phyloP scores from a whole-genome alignment of 2,113 vertebrate species.

The Odontophorus gujanensis region DNA sequence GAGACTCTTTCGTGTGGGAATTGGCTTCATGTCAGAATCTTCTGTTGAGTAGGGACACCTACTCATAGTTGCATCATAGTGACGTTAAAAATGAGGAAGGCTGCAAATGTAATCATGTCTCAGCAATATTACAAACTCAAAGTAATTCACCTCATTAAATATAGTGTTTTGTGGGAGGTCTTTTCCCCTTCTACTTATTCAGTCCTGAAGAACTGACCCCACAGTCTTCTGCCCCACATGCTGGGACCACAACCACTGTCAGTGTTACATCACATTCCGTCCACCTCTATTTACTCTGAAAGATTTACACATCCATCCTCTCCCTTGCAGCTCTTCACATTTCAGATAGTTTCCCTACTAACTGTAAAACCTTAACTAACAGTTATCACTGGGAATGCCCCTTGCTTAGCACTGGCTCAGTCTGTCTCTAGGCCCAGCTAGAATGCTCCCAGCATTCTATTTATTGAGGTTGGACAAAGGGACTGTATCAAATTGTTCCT shows the following conservation, averaged over 20 bases:
- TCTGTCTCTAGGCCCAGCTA: background rate
- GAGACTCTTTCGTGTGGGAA: background rate
- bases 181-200: background rate
- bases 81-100: background rate
- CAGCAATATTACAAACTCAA: background rate
- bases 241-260: background rate
- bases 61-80: background rate
- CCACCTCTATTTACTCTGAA: background rate
- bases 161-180: background rate
- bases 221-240: fast-evolving
- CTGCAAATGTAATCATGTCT: background rate
- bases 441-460: fast-evolving
- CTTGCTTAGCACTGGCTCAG: background rate
- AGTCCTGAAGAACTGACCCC: background rate
- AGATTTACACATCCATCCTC: background rate
- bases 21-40: background rate
- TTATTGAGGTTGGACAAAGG: background rate
- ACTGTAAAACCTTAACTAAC: background rate
- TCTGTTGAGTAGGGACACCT: background rate
- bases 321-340: fast-evolving
- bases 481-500: fast-evolving
- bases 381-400: fast-evolving
- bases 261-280: background rate
- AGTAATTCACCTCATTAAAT: background rate
- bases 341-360: background rate